These are phyloP conservation scores for Leucania comma DNA, from an alignment of 2,888 invertebrate genomes.

Conservation along the genomic window DNA sequence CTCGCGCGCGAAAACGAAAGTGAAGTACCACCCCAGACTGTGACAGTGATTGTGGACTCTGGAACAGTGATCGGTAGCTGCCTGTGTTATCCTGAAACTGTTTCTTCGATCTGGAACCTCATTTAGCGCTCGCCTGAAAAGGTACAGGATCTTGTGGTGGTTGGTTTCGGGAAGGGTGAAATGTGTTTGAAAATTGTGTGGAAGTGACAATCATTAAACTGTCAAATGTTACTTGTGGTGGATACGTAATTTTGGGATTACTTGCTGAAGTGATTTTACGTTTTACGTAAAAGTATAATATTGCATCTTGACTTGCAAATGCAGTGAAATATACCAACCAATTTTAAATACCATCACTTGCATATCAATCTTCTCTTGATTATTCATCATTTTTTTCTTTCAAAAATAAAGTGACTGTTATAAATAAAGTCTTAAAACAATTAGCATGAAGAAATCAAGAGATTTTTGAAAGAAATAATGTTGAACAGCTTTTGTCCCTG, in stretches of 20 bases:
- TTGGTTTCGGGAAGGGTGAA: slow-evolving; percentile 56
- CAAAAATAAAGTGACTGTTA: background rate
- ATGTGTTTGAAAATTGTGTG: slow-evolving; percentile 60
- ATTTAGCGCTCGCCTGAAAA: slow-evolving; percentile 80
- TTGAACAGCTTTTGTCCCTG: slow-evolving; percentile 9
- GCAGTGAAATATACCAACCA: slow-evolving; percentile 15
- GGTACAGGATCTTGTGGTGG: slow-evolving; percentile 81
- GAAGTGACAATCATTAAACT: slow-evolving; percentile 36
- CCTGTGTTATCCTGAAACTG: slow-evolving; percentile 88
- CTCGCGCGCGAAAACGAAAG: slow-evolving; percentile 85
- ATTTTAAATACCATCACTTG: slow-evolving; percentile 29
- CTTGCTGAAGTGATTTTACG: slow-evolving; percentile 18
- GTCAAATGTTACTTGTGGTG: slow-evolving; percentile 20
- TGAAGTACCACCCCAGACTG: slow-evolving; percentile 79
- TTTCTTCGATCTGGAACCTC: slow-evolving; percentile 78
- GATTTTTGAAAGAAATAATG: slow-evolving; percentile 44
- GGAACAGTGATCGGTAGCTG: slow-evolving; percentile 88
- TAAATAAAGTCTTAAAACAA: background rate
- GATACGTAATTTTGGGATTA: slow-evolving; percentile 10
- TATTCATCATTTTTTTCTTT: background rate
- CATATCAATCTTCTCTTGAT: slow-evolving; percentile 8
- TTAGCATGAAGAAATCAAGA: slow-evolving; percentile 1
- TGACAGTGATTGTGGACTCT: slow-evolving; percentile 86
- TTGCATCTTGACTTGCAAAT: background rate
- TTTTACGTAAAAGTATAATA: background rate